phyloP scores from a whole-genome alignment of 2,888 invertebrate species.

The Vesta saturnalis region DNA sequence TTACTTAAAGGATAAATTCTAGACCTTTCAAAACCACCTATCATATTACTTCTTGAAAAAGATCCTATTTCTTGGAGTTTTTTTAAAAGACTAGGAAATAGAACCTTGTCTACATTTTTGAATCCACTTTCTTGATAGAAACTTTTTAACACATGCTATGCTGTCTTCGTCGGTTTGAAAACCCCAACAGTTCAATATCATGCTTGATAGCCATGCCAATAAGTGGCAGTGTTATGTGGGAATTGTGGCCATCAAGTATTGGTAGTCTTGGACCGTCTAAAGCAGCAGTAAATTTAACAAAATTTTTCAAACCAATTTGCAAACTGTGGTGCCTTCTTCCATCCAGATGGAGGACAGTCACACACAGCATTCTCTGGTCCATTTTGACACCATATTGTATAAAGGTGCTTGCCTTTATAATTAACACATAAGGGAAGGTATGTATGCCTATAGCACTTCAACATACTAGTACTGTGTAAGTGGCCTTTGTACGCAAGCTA shows the following conservation, averaged over 20 bases:
- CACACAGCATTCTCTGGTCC: slow-evolving; percentile 31
- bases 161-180: slow-evolving; percentile 24
- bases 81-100: slow-evolving; percentile 19
- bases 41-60: slow-evolving; percentile 30
- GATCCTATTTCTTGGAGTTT: slow-evolving; percentile 18
- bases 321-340: slow-evolving; percentile 39
- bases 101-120: slow-evolving; percentile 31
- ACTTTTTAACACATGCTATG: slow-evolving; percentile 9
- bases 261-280: slow-evolving; percentile 31
- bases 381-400: slow-evolving; percentile 23
- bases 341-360: slow-evolving; percentile 41
- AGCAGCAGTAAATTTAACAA: slow-evolving; percentile 20
- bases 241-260: slow-evolving; percentile 40
- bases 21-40: slow-evolving; percentile 31
- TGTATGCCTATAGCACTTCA: slow-evolving; percentile 38
- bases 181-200: slow-evolving; percentile 39
- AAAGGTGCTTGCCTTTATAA: slow-evolving; percentile 39
- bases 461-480: no score
- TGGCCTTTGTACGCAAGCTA: no score
- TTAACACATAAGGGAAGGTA: slow-evolving; percentile 36
- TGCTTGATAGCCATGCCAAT: slow-evolving; percentile 27
- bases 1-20: slow-evolving; percentile 26
- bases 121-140: slow-evolving; percentile 29
- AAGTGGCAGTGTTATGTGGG: slow-evolving; percentile 30
- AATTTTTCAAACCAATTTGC: slow-evolving; percentile 38